Conservation (phyloP, 2,888 invertebrate genomes). For the Cancer borealis region DNA sequence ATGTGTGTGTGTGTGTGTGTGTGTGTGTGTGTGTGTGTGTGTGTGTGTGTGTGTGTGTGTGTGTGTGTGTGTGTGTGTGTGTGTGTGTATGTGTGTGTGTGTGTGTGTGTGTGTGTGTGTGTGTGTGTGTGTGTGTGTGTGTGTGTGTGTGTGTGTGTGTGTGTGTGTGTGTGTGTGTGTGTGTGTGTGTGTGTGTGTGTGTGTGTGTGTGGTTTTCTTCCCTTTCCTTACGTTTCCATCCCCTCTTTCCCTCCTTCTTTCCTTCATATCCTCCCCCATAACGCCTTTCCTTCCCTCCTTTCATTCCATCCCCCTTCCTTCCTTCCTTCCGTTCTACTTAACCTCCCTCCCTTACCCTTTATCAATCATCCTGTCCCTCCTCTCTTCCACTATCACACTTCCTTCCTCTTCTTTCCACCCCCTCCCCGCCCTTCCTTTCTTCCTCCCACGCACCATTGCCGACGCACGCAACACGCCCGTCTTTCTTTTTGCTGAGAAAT, state of each 20-base stretch:
- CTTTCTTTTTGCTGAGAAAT: background rate
- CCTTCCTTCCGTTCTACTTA: background rate
- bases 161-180: too few species aligned
- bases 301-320: background rate
- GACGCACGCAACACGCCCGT: background rate
- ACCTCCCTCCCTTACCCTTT: background rate
- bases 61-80: too few species aligned
- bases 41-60: background rate
- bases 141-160: too few species aligned
- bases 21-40: slow-evolving; percentile 1
- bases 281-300: background rate
- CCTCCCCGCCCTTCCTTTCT: background rate
- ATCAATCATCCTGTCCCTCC: background rate
- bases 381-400: background rate
- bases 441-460: background rate
- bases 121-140: too few species aligned
- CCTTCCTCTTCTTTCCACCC: background rate
- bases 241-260: too few species aligned
- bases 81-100: too few species aligned
- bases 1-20: background rate
- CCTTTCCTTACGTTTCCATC: background rate
- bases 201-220: too few species aligned
- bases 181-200: too few species aligned
- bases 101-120: too few species aligned
- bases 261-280: background rate